phyloP scores from a whole-genome alignment of 2,113 vertebrate species.

The Ancistrus triradiatus region DNA sequence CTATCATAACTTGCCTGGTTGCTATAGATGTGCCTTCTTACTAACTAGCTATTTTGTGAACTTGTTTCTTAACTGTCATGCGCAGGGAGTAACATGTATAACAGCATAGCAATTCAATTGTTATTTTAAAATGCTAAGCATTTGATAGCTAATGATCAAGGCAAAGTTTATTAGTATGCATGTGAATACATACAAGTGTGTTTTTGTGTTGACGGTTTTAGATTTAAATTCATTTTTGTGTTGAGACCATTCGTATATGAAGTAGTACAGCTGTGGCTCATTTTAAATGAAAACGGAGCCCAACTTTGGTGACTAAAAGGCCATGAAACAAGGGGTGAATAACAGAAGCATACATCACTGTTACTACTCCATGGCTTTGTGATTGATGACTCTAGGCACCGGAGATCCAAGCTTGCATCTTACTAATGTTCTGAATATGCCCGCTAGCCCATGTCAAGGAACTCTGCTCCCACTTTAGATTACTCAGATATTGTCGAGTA shows the following conservation, averaged over 20 bases:
- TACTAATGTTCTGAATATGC: constrained; percentile 42
- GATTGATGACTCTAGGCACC: constrained; percentile 43
- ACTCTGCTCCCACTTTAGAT: constrained; percentile 32
- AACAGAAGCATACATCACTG: constrained; percentile 53
- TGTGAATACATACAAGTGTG: no score
- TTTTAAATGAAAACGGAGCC: constrained; percentile 28
- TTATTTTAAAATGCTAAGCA: no score
- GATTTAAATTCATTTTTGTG: background rate
- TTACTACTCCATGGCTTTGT: constrained; percentile 33
- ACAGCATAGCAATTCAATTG: no score
- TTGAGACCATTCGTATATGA: constrained; percentile 25
- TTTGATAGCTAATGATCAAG: no score
- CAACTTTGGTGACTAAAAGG: constrained; percentile 38
- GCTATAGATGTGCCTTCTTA: no score
- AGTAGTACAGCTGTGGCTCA: constrained; percentile 16
- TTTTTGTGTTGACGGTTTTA: no score
- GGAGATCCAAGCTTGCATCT: no score
- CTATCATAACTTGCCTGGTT: no score
- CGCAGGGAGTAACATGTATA: no score
- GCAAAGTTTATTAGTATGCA: no score
- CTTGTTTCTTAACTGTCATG: no score
- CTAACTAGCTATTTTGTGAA: no score
- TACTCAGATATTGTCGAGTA: constrained; percentile 40
- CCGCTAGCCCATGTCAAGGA: constrained; percentile 25
- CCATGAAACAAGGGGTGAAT: constrained; percentile 34